phyloP scores from a whole-genome alignment of 2,113 vertebrate species.

The Oceanodroma tethys region DNA sequence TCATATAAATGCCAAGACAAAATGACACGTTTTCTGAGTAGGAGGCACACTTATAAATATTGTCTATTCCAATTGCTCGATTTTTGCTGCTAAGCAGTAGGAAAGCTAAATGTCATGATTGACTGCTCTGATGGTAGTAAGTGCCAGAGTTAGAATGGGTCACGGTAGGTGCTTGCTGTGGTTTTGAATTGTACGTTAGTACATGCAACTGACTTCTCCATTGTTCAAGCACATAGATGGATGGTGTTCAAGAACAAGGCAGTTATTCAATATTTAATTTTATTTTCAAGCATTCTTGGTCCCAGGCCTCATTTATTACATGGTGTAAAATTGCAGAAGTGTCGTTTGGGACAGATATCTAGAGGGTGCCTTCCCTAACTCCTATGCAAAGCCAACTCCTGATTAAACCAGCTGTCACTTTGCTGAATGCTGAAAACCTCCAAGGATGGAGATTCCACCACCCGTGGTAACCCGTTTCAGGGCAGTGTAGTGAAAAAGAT shows the following conservation, averaged over 20 bases:
- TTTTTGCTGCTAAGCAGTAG: neutral
- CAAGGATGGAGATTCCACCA: neutral
- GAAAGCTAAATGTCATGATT: neutral
- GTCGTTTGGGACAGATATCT: neutral
- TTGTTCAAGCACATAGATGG: neutral
- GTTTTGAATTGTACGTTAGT: neutral
- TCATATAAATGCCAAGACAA: neutral
- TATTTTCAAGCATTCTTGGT: neutral
- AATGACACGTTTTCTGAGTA: neutral
- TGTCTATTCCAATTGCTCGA: neutral
- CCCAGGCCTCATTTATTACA: neutral
- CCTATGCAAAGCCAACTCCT: neutral
- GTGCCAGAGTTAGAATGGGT: neutral
- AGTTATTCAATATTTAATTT: neutral
- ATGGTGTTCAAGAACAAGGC: neutral
- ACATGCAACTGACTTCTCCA: neutral
- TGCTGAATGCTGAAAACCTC: neutral
- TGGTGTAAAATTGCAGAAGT: neutral
- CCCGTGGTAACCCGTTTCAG: neutral
- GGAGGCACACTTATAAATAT: neutral
- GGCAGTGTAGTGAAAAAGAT: neutral
- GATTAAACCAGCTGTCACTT: neutral
- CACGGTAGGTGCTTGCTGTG: neutral
- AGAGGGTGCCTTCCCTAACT: neutral
- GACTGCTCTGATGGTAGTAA: neutral